A percentile compares a stretch with the other conserved stretches of the same genome.
Evolutionary conservation across 2,797 vertebrate genomes (phyloP).

Genomic region (Erithacus rubecula): DNA sequence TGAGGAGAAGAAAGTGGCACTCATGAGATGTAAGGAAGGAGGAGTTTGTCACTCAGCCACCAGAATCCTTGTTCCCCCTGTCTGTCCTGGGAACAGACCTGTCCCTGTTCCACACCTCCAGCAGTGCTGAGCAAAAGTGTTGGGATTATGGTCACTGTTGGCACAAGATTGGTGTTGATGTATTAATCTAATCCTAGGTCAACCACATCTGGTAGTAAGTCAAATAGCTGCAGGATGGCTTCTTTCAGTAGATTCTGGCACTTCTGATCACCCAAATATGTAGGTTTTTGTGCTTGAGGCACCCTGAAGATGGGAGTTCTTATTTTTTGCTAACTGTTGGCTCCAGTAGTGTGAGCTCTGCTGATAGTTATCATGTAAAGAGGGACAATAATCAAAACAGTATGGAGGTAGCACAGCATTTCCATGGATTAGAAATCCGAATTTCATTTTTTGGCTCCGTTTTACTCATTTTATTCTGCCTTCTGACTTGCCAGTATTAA

Average conservation of each 20-base stretch:
- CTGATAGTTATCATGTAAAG: background rate
- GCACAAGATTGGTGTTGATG: background rate
- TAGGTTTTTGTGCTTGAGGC: background rate
- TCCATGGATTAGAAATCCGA: background rate
- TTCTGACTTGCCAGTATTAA: background rate
- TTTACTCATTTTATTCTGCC: background rate
- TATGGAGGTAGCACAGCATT: background rate
- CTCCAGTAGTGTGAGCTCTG: background rate
- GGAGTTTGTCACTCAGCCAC: background rate
- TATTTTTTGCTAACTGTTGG: background rate
- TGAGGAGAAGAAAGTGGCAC: background rate
- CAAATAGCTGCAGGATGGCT: background rate
- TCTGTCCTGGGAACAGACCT: background rate
- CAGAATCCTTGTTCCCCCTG: background rate
- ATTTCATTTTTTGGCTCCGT: background rate
- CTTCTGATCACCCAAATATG: background rate
- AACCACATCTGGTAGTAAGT: background rate
- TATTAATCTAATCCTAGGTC: background rate
- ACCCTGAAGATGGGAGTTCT: background rate
- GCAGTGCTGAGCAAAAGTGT: background rate
- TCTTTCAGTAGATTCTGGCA: background rate
- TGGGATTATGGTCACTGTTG: background rate
- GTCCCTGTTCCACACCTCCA: background rate
- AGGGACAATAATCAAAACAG: background rate
- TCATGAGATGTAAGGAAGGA: background rate